phyloP scores from a whole-genome alignment of 2,888 invertebrate species.

The Stenolophus ochropezus region DNA sequence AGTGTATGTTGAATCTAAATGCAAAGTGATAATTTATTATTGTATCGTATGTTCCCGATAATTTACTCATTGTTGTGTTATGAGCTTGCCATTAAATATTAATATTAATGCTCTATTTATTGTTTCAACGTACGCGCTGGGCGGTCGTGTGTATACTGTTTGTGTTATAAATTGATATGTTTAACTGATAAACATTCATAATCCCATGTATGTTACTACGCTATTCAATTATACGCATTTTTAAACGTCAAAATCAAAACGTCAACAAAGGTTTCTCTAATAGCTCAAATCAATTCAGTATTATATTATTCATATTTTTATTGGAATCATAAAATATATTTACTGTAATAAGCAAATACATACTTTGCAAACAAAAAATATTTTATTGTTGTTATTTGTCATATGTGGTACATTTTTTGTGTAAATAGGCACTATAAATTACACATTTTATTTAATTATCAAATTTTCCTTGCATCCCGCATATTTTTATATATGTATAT shows the following conservation, averaged over 20 bases:
- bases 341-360: no score
- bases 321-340: no score
- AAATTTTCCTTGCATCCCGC: no score
- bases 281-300: neutral
- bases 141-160: neutral
- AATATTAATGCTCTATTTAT: conserved; percentile 25
- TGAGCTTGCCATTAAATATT: conserved; percentile 19
- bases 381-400: no score
- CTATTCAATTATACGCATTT: neutral
- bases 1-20: neutral
- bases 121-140: neutral
- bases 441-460: no score
- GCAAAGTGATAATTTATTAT: conserved; percentile 18
- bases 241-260: neutral
- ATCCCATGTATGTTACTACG: neutral
- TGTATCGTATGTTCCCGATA: neutral
- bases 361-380: no score
- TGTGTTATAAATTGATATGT: neutral
- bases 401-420: no score
- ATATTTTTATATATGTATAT: no score
- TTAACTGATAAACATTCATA: neutral
- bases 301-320: no score
- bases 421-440: no score
- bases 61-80: conserved; percentile 28
- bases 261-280: neutral